Percentiles rank a stretch among this genome's conserved stretches.
phyloP scores from a whole-genome alignment of 2,888 invertebrate genomes.

The Empis stercorea region DNA sequence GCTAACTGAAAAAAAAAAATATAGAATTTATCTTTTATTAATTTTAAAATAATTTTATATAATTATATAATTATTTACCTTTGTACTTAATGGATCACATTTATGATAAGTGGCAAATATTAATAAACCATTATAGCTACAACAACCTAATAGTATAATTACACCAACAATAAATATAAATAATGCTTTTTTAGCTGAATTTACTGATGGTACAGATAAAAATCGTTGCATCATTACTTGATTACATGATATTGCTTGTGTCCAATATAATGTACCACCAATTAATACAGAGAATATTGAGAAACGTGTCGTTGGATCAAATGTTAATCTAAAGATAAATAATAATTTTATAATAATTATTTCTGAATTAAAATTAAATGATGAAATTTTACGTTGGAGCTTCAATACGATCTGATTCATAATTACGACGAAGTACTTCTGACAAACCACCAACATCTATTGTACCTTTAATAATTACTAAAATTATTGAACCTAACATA shows the following conservation, averaged over 20 bases:
- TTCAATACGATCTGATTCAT: conserved; percentile 56
- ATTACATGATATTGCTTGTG: conserved; percentile 60
- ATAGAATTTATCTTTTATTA: too few species aligned
- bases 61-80: conserved; percentile 38
- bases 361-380: background rate
- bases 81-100: conserved; percentile 66
- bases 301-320: conserved; percentile 64
- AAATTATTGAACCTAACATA: conserved; percentile 60
- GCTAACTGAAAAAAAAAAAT: too few species aligned
- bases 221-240: conserved; percentile 79
- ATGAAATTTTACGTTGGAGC: conserved; percentile 46
- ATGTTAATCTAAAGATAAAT: conserved; percentile 67
- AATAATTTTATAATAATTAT: too few species aligned
- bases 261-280: conserved; percentile 61
- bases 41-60: background rate
- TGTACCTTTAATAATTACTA: conserved; percentile 62
- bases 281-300: conserved; percentile 61
- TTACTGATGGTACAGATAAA: conserved; percentile 55
- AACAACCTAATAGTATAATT: conserved; percentile 44
- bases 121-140: conserved; percentile 57
- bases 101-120: conserved; percentile 61
- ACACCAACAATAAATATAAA: conserved; percentile 51
- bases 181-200: conserved; percentile 53
- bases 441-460: conserved; percentile 55
- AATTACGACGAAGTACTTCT: conserved; percentile 51